Evolutionary conservation across 2,888 invertebrate genomes (phyloP).

Genomic region (Ferdinandea cuprea): DNA sequence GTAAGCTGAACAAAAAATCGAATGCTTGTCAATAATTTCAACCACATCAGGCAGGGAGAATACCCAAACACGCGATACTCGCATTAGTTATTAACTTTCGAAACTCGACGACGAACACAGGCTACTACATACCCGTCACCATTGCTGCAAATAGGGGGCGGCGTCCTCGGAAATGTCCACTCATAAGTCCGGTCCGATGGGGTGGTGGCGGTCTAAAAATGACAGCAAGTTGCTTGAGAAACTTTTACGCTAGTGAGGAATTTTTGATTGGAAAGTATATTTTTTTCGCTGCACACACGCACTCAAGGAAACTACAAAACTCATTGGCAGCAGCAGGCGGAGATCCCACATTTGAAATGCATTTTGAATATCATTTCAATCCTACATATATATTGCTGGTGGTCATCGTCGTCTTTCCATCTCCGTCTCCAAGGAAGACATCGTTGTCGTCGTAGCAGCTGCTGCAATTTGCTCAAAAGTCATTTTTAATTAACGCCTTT

Average conservation of each 20-base stretch:
- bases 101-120: slow-evolving; percentile 30
- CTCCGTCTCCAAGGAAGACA: slow-evolving; percentile 46
- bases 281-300: slow-evolving; percentile 38
- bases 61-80: slow-evolving; percentile 73
- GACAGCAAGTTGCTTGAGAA: slow-evolving; percentile 27
- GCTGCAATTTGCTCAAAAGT: slow-evolving; percentile 69
- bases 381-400: slow-evolving; percentile 1
- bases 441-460: slow-evolving; percentile 8
- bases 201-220: slow-evolving; percentile 27
- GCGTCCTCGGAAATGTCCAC: slow-evolving; percentile 57
- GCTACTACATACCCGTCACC: slow-evolving; percentile 6
- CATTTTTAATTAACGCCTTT: slow-evolving; percentile 75
- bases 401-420: not conserved
- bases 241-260: slow-evolving; percentile 12
- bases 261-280: slow-evolving; percentile 65
- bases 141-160: slow-evolving; percentile 12
- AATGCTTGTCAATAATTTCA: slow-evolving; percentile 70
- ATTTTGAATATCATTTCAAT: slow-evolving; percentile 62
- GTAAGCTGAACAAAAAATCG: slow-evolving; percentile 50
- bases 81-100: slow-evolving; percentile 75
- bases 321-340: slow-evolving; percentile 39
- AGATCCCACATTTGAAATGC: slow-evolving; percentile 53
- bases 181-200: slow-evolving; percentile 8
- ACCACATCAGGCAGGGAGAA: slow-evolving; percentile 12
- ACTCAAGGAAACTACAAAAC: not conserved